These are phyloP conservation scores for Lasioglossum calceatum DNA, from an alignment of 2,888 invertebrate genomes.

Conservation along the genomic window DNA sequence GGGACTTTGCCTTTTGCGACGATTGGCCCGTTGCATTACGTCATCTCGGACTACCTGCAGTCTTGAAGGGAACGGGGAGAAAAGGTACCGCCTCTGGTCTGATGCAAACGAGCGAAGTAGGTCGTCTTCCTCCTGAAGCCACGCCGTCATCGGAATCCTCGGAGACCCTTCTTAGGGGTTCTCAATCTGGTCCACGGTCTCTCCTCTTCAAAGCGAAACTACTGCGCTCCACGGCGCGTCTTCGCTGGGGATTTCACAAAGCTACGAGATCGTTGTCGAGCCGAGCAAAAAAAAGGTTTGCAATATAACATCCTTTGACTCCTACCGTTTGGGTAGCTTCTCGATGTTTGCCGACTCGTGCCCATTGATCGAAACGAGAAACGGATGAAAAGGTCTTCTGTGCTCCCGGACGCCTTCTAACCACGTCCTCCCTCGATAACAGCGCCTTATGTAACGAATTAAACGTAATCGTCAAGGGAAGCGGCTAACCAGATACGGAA, in stretches of 20 bases:
- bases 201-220: background rate
- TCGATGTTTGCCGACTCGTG: slow-evolving; percentile 27
- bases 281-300: background rate
- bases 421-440: slow-evolving; percentile 73
- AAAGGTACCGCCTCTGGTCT: slow-evolving; percentile 60
- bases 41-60: slow-evolving; percentile 66
- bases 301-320: background rate
- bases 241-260: background rate
- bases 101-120: slow-evolving; percentile 67
- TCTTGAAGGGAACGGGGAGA: slow-evolving; percentile 52
- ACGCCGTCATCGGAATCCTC: slow-evolving; percentile 62
- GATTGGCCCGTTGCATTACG: slow-evolving; percentile 64
- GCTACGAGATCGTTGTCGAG: background rate
- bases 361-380: slow-evolving; percentile 27
- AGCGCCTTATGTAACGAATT: slow-evolving; percentile 42
- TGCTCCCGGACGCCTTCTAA: slow-evolving; percentile 59
- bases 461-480: slow-evolving; percentile 71
- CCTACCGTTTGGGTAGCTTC: background rate
- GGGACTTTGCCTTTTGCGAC: slow-evolving; percentile 68
- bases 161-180: slow-evolving; percentile 56
- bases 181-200: slow-evolving; percentile 49
- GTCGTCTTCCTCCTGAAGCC: slow-evolving; percentile 65
- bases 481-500: slow-evolving; percentile 78
- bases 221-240: background rate
- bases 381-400: slow-evolving; percentile 49